These are phyloP conservation scores for Heterodera schachtii DNA, from an alignment of 1,140 invertebrate genomes.

Conservation along the genomic window DNA sequence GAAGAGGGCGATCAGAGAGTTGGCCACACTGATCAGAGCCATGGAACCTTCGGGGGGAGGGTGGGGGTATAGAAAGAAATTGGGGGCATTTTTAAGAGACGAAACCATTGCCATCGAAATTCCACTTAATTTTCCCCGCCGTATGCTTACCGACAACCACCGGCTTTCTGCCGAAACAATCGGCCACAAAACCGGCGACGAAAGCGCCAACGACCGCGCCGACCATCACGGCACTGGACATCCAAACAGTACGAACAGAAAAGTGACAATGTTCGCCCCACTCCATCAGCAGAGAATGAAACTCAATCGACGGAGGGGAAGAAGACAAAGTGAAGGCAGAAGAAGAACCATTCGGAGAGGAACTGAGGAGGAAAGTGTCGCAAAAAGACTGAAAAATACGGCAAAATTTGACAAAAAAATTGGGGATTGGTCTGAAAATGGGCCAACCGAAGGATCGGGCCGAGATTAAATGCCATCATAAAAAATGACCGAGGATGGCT, in stretches of 20 bases:
- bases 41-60: slow-evolving; percentile 39
- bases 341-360: slow-evolving; percentile 12
- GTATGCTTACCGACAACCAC: slow-evolving; percentile 54
- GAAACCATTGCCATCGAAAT: too few relatives aligned
- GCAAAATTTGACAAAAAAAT: slow-evolving; percentile 8
- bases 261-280: slow-evolving; percentile 45
- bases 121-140: too few relatives aligned
- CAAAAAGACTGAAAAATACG: not conserved
- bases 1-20: slow-evolving; percentile 37
- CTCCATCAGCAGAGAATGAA: slow-evolving; percentile 56
- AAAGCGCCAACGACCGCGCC: slow-evolving; percentile 61
- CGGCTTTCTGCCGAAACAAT: slow-evolving; percentile 60
- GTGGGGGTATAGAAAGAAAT: too few relatives aligned
- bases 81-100: too few relatives aligned
- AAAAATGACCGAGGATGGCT: slow-evolving; percentile 48
- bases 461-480: not conserved
- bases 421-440: not conserved
- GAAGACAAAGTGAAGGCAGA: not conserved
- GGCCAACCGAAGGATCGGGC: too few relatives aligned
- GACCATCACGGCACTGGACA: slow-evolving; percentile 55
- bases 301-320: slow-evolving; percentile 32
- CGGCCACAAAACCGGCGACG: slow-evolving; percentile 56
- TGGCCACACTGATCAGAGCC: slow-evolving; percentile 43
- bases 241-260: slow-evolving; percentile 31
- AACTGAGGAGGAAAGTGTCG: not conserved